Evolutionary conservation across 2,797 vertebrate species (phyloP).

Genomic region (Dicrostonyx torquatus): DNA sequence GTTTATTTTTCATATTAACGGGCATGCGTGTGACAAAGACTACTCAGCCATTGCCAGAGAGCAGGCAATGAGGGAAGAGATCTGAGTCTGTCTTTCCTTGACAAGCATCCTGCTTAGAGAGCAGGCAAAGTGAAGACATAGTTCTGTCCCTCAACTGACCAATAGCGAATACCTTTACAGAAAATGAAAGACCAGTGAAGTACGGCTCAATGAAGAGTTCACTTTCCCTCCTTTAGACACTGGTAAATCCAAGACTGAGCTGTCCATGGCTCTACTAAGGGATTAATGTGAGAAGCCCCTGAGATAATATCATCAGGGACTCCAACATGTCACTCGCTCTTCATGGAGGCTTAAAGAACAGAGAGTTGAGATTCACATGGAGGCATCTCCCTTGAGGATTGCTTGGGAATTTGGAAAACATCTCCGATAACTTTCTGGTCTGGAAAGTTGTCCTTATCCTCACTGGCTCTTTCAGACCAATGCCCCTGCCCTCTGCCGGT

Average conservation of each 20-base stretch:
- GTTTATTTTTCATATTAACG: neutral
- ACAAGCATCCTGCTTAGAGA: neutral
- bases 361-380: too few relatives aligned
- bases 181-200: neutral
- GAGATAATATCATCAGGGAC: neutral
- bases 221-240: neutral
- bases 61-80: neutral
- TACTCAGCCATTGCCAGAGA: neutral
- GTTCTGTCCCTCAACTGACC: neutral
- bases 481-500: neutral
- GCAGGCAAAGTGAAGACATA: neutral
- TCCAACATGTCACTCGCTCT: neutral
- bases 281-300: neutral
- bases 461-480: neutral
- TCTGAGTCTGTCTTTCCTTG: neutral
- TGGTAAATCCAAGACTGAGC: neutral
- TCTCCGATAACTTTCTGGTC: neutral
- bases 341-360: neutral
- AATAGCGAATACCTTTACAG: neutral
- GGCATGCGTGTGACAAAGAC: fast-evolving
- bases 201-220: neutral
- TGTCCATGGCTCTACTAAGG: neutral
- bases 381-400: neutral
- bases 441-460: neutral
- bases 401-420: neutral